Base-by-base conservation (phyloP, 2,797 vertebrate genomes). In the Coccyzus lansbergi region DNA sequence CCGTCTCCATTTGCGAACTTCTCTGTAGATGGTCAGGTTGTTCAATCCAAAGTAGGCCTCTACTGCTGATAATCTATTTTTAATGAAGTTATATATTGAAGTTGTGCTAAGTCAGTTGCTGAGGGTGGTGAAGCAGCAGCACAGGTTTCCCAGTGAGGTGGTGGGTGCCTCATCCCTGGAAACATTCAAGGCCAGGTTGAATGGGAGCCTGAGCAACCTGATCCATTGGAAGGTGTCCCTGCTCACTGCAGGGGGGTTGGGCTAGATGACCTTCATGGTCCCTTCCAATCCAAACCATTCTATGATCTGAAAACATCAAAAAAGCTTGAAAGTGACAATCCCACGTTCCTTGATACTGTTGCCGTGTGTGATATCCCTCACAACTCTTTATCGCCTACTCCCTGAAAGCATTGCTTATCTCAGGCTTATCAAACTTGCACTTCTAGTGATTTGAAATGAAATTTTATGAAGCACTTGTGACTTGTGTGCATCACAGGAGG, bases 351-450 rank as follows among this genome's bases (percentile, higher is more conserved):
- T 13, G 34, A 8, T 42, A 2, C n/a, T 31, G 76, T 70, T 63
- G 36, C 33, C 10, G 1, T 18, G 2, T 16, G 58, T 8, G 26
- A 28, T 36, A 8, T n/a, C 46, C 15, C 29, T 7, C 1, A 3
- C 22, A 64, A 29, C 36, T 8, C 6, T 7, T 33, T 25, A 25
- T 26, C 4, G 3, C 31, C 46, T n/a, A 2, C 25, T n/a, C 16
- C 22, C 31, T 29, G 51, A 44, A 12, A 15, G 21, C 14, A 5
- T 42, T 8, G n/a, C 63, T 74, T 69, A 11, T 26, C 58, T 79
- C 34, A 24, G 11, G n/a, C 42, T 74, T 63, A 10, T 12, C 48
- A 28, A 20, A 22, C 34, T 29, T 44, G 36, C 12, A 2, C 25
- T 24, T 38, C 26, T 20, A 65, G 52, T 12, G 42, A 17, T 46